Percentiles rank a stretch among this genome's conserved stretches.
Conservation (phyloP, 2,113 vertebrate genomes). For the Bothrops jararaca region DNA sequence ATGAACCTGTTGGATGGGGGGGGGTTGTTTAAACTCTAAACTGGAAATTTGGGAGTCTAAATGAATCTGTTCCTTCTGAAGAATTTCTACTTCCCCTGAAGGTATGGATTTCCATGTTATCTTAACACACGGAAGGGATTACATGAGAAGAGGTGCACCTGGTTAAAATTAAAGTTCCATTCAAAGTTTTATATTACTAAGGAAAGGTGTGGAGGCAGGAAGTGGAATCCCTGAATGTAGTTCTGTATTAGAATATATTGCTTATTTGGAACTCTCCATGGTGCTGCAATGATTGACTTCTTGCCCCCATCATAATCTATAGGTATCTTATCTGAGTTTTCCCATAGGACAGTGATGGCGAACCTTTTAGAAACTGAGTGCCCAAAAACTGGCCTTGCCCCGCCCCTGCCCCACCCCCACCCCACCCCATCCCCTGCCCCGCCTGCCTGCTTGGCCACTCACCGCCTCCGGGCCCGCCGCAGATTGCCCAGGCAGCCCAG, state of each 20-base stretch:
- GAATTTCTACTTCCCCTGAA: not conserved
- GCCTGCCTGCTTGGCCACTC: too few species aligned
- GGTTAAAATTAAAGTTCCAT: not conserved
- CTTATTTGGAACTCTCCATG: not conserved
- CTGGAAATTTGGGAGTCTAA: not conserved
- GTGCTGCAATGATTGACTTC: not conserved
- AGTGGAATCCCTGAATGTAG: not conserved
- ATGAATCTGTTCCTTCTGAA: not conserved
- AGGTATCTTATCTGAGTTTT: not conserved
- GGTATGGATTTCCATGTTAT: not conserved
- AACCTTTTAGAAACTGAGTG: too few species aligned
- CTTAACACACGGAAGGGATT: not conserved
- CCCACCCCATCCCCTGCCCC: too few species aligned
- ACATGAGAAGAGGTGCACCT: not conserved
- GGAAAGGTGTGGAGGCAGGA: not conserved
- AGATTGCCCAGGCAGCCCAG: too few species aligned
- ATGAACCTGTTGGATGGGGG: not conserved
- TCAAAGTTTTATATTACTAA: not conserved
- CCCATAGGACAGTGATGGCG: too few species aligned
- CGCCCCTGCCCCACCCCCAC: too few species aligned
- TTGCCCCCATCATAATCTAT: not conserved
- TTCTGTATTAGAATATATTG: not conserved
- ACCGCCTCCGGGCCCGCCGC: too few species aligned
- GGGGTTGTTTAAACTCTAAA: not conserved
- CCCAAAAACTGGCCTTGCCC: too few species aligned